A percentile compares a stretch with the other conserved stretches of the same genome.
These are phyloP conservation scores for Colletes gigas DNA, from an alignment of 1,140 invertebrate genomes.

Conservation along the genomic window DNA sequence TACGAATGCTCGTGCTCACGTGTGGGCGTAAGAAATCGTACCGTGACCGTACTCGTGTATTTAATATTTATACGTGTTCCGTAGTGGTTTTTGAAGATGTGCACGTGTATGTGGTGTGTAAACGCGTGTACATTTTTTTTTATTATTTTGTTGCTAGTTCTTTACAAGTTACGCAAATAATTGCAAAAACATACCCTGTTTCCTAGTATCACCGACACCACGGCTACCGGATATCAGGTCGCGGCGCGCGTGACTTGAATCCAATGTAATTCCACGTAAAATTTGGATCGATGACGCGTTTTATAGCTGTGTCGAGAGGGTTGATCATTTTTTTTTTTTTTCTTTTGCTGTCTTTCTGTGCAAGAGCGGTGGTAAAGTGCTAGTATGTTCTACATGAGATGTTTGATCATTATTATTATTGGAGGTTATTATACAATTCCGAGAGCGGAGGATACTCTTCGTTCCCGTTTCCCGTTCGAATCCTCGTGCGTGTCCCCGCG, in stretches of 20 bases:
- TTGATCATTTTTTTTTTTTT: conserved; percentile 65
- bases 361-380: conserved; percentile 55
- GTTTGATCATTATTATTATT: conserved; percentile 40
- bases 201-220: conserved; percentile 77
- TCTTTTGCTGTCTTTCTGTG: conserved; percentile 33
- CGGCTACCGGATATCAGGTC: conserved; percentile 62
- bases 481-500: conserved; percentile 30
- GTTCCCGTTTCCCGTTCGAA: conserved; percentile 49
- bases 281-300: conserved; percentile 63
- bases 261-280: conserved; percentile 66
- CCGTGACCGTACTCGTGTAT: conserved; percentile 2
- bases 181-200: conserved; percentile 81
- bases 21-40: neutral
- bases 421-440: conserved; percentile 7
- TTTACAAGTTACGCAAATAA: conserved; percentile 78
- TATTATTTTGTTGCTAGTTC: conserved; percentile 65
- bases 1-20: conserved; percentile 15
- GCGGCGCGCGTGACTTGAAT: conserved; percentile 69
- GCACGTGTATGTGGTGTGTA: conserved; percentile 4
- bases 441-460: conserved; percentile 39
- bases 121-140: conserved; percentile 20
- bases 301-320: conserved; percentile 62
- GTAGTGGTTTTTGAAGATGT: neutral
- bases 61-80: neutral
- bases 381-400: conserved; percentile 47